Conservation (phyloP, 1,140 invertebrate species). For the Zaprionus ornatus region DNA sequence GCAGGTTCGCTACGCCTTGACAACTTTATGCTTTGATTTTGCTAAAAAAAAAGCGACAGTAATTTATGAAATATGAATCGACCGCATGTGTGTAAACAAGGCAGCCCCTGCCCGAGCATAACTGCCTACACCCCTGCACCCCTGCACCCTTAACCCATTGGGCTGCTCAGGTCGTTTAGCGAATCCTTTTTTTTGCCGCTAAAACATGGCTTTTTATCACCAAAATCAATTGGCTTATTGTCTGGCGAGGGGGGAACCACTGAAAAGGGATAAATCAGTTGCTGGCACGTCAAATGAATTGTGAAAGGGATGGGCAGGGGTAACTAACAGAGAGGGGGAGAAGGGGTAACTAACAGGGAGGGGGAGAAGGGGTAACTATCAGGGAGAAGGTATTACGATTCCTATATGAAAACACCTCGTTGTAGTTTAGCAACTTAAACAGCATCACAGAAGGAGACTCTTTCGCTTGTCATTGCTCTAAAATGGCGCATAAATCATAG, state of each 20-base stretch:
- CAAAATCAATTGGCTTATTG: constrained; percentile 81
- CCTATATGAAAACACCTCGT: neutral
- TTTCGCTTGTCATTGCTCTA: constrained; percentile 62
- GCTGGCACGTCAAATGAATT: constrained; percentile 45
- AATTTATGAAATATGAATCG: constrained; percentile 79
- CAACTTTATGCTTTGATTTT: constrained; percentile 79
- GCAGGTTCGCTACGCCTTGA: constrained; percentile 68
- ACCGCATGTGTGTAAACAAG: constrained; percentile 81
- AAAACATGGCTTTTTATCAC: constrained; percentile 80
- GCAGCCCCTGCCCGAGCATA: neutral
- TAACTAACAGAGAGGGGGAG: too few species aligned
- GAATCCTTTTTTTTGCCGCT: constrained; percentile 61
- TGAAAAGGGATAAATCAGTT: constrained; percentile 71
- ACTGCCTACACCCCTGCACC: constrained; percentile 21
- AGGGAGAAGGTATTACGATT: neutral
- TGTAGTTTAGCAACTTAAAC: neutral
- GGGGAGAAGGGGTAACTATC: neutral
- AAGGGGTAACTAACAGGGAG: neutral
- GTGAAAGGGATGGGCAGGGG: neutral
- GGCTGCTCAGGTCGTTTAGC: constrained; percentile 42
- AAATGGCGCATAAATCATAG: constrained; percentile 77
- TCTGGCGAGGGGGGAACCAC: constrained; percentile 40
- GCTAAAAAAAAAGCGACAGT: constrained; percentile 28
- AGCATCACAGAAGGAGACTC: constrained; percentile 6
- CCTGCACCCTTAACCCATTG: constrained; percentile 21